Percentiles rank a stretch among this genome's conserved stretches.
Evolutionary conservation across 2,113 vertebrate genomes (phyloP).

Genomic region (Pelecanus crispus): DNA sequence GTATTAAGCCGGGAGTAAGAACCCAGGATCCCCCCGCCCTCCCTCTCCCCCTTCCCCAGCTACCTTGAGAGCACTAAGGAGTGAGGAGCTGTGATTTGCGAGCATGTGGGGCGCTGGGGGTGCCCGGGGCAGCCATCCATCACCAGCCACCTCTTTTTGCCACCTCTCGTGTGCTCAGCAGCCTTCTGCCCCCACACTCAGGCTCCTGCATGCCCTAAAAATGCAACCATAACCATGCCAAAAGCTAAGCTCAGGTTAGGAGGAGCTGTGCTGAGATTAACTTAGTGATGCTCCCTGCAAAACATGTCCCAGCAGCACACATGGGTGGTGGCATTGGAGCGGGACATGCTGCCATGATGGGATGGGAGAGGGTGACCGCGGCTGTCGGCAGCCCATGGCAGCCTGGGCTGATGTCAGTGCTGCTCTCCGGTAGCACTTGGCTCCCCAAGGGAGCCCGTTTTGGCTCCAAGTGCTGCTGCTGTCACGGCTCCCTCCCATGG

Average conservation of each 20-base stretch:
- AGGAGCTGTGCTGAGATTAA: neutral
- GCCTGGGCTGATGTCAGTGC: neutral
- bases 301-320: neutral
- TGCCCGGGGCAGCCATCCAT: neutral
- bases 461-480: neutral
- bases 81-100: conserved; percentile 15
- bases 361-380: neutral
- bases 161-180: neutral
- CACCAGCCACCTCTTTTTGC: neutral
- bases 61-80: conserved; percentile 34
- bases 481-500: neutral
- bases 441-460: fast-evolving
- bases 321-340: neutral
- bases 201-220: neutral
- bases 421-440: neutral
- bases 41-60: neutral
- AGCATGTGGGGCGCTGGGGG: neutral
- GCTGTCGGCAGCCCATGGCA: neutral
- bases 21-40: neutral
- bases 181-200: neutral
- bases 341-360: neutral
- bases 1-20: conserved; percentile 49
- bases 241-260: neutral
- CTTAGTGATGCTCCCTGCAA: neutral
- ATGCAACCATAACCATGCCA: neutral